Evolutionary conservation across 1,140 invertebrate species (phyloP).

Genomic region (Saccostrea glomerata): DNA sequence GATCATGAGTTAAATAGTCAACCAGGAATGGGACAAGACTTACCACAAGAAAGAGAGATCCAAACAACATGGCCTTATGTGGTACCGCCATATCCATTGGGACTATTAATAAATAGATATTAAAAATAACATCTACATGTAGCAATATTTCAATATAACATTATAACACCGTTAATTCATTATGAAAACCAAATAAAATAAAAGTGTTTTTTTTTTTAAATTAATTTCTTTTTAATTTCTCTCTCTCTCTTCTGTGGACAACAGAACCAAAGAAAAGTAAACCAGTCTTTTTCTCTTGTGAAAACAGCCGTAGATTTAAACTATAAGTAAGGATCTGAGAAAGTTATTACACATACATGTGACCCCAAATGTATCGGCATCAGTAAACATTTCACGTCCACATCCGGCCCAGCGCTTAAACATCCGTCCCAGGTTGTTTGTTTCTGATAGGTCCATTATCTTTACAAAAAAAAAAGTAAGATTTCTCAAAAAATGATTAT

Average conservation of each 20-base stretch:
- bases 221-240: no score
- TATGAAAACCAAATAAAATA: no score
- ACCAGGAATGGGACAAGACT: neutral
- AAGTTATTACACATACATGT: neutral
- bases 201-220: no score
- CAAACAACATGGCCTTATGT: slow-evolving; percentile 8
- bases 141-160: neutral
- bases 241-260: no score
- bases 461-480: neutral
- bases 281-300: no score
- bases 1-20: no score
- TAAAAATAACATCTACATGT: neutral
- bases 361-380: slow-evolving; percentile 30
- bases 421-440: neutral
- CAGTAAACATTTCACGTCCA: slow-evolving; percentile 2
- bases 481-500: neutral
- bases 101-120: neutral
- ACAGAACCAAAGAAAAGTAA: no score
- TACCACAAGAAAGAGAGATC: neutral
- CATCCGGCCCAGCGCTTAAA: slow-evolving; percentile 8
- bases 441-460: neutral
- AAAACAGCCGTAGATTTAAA: no score
- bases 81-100: neutral
- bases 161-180: neutral
- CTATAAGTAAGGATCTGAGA: neutral